phyloP scores from a whole-genome alignment of 2,888 invertebrate species.

The Thera britannica region DNA sequence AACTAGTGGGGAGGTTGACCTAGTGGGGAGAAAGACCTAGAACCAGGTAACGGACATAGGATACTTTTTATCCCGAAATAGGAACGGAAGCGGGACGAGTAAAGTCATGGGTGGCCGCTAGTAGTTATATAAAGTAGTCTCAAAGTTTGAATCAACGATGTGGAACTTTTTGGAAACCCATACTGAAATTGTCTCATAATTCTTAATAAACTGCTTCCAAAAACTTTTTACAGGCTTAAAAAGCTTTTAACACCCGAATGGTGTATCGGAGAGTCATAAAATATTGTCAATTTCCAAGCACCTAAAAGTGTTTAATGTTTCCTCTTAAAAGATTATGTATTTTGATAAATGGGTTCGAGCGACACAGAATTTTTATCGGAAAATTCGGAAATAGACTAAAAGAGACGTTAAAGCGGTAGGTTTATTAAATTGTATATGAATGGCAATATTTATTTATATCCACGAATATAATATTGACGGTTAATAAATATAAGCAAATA shows the following conservation, averaged over 20 bases:
- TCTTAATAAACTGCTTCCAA: conserved; percentile 40
- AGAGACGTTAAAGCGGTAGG: conserved; percentile 20
- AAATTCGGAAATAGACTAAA: conserved; percentile 36
- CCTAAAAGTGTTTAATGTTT: conserved; percentile 38
- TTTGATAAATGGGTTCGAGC: conserved; percentile 38
- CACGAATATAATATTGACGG: neutral
- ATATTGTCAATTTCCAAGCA: conserved; percentile 44
- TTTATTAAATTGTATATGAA: conserved; percentile 16
- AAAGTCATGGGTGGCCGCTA: no score
- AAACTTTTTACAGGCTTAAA: conserved; percentile 42
- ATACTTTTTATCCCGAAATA: no score
- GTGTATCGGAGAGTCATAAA: conserved; percentile 43
- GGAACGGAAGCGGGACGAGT: no score
- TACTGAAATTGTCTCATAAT: conserved; percentile 37
- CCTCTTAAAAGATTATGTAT: conserved; percentile 39
- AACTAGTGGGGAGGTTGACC: no score
- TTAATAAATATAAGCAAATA: no score
- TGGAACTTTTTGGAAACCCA: conserved; percentile 30
- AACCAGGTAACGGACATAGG: no score
- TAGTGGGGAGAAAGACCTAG: no score
- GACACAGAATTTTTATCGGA: conserved; percentile 35
- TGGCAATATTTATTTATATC: conserved; percentile 7
- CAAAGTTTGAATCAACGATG: neutral
- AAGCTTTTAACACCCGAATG: conserved; percentile 45
- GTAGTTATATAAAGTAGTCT: no score